A percentile compares a stretch with the other conserved stretches of the same genome.
These are phyloP conservation scores for Monarcha castaneiventris DNA, from an alignment of 2,113 vertebrate genomes.

Conservation along the genomic window DNA sequence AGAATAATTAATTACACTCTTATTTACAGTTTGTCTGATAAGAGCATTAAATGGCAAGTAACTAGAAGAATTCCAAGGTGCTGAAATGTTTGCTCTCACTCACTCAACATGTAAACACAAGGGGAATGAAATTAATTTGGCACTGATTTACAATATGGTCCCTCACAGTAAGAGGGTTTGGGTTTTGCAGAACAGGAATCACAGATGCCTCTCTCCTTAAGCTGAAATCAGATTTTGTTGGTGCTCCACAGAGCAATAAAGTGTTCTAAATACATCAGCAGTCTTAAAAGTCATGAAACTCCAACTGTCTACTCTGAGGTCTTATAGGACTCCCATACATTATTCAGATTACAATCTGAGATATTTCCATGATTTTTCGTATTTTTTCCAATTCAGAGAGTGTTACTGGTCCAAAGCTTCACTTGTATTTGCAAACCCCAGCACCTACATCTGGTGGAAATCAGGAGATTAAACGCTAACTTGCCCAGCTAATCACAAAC, in stretches of 20 bases:
- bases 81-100: constrained; percentile 49
- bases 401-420: neutral
- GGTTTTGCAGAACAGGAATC: neutral
- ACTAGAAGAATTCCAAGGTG: constrained; percentile 49
- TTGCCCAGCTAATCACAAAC: neutral
- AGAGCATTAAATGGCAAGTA: constrained; percentile 63
- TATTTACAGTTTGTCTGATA: constrained; percentile 73
- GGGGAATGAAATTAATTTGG: neutral
- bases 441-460: neutral
- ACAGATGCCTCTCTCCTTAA: neutral
- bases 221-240: neutral
- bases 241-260: neutral
- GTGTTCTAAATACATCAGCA: neutral
- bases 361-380: neutral
- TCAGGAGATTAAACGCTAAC: neutral
- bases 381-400: neutral
- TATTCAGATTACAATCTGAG: neutral
- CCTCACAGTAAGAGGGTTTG: neutral
- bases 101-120: constrained; percentile 51
- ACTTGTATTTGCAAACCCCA: neutral
- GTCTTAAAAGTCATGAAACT: neutral
- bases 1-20: constrained; percentile 73
- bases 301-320: neutral
- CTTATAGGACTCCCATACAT: neutral
- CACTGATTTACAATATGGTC: neutral